Conservation (phyloP, 2,113 vertebrate genomes). For the Anolis carolinensis region DNA sequence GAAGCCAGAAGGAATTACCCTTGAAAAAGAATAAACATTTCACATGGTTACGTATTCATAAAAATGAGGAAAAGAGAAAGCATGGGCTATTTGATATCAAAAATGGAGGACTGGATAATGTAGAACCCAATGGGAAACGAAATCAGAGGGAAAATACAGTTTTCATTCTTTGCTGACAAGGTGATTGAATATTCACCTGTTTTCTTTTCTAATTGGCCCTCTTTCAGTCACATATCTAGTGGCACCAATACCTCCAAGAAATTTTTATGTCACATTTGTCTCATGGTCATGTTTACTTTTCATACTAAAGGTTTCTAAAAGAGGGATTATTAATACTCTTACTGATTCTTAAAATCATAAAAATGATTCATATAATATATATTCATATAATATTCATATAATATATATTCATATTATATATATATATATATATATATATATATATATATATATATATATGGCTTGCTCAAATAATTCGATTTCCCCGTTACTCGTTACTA, state of each 20-base stretch:
- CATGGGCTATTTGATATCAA: constrained; percentile 48
- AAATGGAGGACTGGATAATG: constrained; percentile 28
- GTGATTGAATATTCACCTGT: constrained; percentile 41
- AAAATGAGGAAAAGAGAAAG: constrained; percentile 50
- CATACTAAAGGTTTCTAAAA: constrained; percentile 21
- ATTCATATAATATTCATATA: no score
- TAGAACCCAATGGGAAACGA: constrained; percentile 45
- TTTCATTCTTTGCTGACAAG: constrained; percentile 30
- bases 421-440: no score
- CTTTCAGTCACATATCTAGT: constrained; percentile 39
- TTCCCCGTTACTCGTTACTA: no score
- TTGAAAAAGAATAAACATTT: constrained; percentile 64
- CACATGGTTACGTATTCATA: constrained; percentile 60
- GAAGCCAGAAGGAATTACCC: constrained; percentile 49
- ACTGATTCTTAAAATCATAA: background rate
- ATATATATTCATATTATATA: no score
- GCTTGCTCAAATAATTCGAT: no score
- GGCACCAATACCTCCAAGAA: constrained; percentile 27
- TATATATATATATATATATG: no score
- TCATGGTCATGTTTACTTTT: constrained; percentile 36
- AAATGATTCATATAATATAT: no score
- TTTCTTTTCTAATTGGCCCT: constrained; percentile 46
- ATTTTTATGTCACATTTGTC: background rate
- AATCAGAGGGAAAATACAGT: constrained; percentile 23
- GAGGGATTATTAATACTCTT: background rate